Conservation (phyloP, 2,797 vertebrate species). For the Smutsia gigantea region DNA sequence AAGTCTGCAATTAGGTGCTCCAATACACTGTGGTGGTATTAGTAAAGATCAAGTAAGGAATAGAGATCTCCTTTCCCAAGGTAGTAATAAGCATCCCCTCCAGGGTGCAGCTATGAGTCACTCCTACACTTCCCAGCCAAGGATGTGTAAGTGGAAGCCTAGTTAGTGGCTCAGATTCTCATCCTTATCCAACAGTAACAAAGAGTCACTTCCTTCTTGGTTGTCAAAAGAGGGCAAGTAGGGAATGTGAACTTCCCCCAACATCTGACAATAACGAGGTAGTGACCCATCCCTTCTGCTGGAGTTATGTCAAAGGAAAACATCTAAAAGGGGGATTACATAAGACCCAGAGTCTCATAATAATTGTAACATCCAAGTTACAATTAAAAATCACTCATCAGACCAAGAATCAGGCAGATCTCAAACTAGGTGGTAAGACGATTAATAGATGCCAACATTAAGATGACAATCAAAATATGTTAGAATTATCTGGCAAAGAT, state of each 20-base stretch:
- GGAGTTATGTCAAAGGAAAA: neutral
- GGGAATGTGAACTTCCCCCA: neutral
- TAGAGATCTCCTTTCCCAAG: neutral
- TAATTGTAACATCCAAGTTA: neutral
- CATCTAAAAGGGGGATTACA: neutral
- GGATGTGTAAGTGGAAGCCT: neutral
- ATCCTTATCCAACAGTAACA: neutral
- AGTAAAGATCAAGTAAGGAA: neutral
- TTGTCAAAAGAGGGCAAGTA: neutral
- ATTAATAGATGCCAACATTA: neutral
- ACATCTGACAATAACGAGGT: neutral
- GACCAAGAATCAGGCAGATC: neutral
- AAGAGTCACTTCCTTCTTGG: neutral
- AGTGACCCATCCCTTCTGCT: neutral
- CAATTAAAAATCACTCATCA: neutral
- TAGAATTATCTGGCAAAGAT: neutral
- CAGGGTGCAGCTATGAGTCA: neutral
- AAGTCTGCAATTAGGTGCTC: neutral
- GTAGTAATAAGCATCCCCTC: neutral
- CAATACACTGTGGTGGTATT: neutral
- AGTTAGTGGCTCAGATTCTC: neutral
- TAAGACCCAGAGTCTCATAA: neutral
- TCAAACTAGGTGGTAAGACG: neutral
- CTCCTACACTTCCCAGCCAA: neutral
- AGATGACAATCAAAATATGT: neutral